A percentile compares a stretch with the other conserved stretches of the same genome.
Evolutionary conservation across 2,113 vertebrate genomes (phyloP).

Genomic region (Ahaetulla prasina): DNA sequence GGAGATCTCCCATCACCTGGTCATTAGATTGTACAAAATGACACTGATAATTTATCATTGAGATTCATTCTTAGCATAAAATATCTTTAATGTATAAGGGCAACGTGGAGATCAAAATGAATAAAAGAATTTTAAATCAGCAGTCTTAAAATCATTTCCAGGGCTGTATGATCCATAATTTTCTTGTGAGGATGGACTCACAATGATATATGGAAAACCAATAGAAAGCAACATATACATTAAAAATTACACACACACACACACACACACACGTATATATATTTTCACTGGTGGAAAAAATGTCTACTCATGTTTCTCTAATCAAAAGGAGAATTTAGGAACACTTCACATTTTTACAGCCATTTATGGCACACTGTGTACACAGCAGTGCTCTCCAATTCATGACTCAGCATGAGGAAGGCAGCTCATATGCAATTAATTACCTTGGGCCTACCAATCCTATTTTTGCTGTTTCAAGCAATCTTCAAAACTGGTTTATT

Average conservation of each 20-base stretch:
- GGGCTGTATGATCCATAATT: background rate
- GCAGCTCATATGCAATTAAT: background rate
- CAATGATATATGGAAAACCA: background rate
- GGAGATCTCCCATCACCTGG: background rate
- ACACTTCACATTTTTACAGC: background rate
- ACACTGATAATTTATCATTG: background rate
- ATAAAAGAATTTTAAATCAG: background rate
- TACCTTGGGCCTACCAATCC: background rate
- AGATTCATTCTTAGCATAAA: background rate
- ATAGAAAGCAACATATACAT: background rate
- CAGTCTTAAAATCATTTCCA: background rate
- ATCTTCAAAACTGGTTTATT: background rate
- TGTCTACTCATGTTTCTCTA: background rate
- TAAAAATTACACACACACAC: background rate
- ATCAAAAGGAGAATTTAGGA: background rate
- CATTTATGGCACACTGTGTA: background rate
- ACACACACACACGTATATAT: background rate
- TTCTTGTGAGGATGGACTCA: background rate
- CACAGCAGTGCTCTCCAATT: background rate
- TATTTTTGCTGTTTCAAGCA: background rate
- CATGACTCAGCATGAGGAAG: background rate
- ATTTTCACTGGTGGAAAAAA: background rate
- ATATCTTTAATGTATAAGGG: background rate
- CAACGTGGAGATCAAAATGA: background rate
- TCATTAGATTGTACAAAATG: background rate